A percentile compares a stretch with the other conserved stretches of the same genome.
Evolutionary conservation across 2,113 vertebrate species (phyloP).

Genomic region (Chaenocephalus aceratus): DNA sequence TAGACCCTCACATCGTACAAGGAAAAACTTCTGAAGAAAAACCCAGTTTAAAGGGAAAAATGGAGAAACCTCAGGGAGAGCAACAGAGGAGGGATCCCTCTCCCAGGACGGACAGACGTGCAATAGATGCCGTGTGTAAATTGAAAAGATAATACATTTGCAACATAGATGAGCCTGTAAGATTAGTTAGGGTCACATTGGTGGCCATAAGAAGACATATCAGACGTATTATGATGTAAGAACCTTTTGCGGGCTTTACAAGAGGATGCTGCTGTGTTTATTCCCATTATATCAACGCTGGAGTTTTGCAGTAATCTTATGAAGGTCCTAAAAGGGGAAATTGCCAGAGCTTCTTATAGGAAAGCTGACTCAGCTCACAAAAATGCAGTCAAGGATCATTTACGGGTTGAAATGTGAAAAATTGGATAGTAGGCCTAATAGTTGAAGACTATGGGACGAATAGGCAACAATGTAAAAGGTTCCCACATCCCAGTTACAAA

Average conservation of each 20-base stretch:
- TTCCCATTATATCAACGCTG: background rate
- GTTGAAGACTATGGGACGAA: background rate
- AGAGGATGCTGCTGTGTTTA: slow-evolving; percentile 4
- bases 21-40: too few species aligned
- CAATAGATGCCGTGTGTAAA: too few species aligned
- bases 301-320: slow-evolving; percentile 31
- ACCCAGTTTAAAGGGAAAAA: too few species aligned
- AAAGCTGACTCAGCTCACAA: slow-evolving; percentile 17
- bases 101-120: too few species aligned
- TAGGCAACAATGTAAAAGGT: background rate
- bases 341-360: slow-evolving; percentile 15
- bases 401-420: background rate
- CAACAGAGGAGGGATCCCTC: too few species aligned
- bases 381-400: background rate
- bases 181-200: too few species aligned
- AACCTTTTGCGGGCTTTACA: background rate
- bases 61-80: too few species aligned
- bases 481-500: background rate
- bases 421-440: background rate
- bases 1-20: too few species aligned
- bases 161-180: too few species aligned
- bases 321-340: slow-evolving; percentile 3
- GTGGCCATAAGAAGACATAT: too few species aligned
- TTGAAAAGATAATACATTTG: too few species aligned
- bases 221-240: too few species aligned